Conservation (phyloP, 2,888 invertebrate species). For the Conchocele bisecta region DNA sequence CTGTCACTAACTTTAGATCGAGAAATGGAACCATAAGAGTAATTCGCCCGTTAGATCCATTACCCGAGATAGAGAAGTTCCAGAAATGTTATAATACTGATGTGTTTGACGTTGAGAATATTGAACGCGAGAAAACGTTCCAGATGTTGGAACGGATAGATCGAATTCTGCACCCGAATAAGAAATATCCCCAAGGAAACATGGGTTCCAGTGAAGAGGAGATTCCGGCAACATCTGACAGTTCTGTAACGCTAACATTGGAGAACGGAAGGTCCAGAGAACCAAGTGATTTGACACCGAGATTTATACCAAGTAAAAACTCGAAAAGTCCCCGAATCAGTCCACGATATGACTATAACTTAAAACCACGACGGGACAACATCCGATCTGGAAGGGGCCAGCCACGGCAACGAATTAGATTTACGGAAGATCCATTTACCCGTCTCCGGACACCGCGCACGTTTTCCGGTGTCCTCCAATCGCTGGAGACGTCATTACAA, state of each 20-base stretch:
- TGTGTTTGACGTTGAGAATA: constrained; percentile 53
- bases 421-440: constrained; percentile 46
- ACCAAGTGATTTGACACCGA: constrained; percentile 16
- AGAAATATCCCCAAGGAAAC: constrained; percentile 36
- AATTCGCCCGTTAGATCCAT: constrained; percentile 51
- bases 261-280: constrained; percentile 19
- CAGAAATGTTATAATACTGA: constrained; percentile 47
- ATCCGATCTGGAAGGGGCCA: constrained; percentile 20
- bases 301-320: constrained; percentile 29
- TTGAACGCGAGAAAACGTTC: constrained; percentile 60
- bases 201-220: constrained; percentile 57
- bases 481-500: constrained; percentile 42
- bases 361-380: constrained; percentile 19
- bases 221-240: constrained; percentile 42
- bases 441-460: constrained; percentile 42
- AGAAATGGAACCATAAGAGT: constrained; percentile 58
- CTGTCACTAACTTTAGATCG: constrained; percentile 57
- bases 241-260: constrained; percentile 34
- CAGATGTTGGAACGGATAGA: constrained; percentile 60
- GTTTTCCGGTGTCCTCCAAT: constrained; percentile 45
- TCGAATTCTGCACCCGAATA: constrained; percentile 54
- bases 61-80: constrained; percentile 56
- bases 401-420: constrained; percentile 28
- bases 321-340: constrained; percentile 22
- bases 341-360: constrained; percentile 34